Base-by-base conservation (phyloP, 2,797 vertebrate genomes). In the Acrossocheilus wenchowensis region DNA sequence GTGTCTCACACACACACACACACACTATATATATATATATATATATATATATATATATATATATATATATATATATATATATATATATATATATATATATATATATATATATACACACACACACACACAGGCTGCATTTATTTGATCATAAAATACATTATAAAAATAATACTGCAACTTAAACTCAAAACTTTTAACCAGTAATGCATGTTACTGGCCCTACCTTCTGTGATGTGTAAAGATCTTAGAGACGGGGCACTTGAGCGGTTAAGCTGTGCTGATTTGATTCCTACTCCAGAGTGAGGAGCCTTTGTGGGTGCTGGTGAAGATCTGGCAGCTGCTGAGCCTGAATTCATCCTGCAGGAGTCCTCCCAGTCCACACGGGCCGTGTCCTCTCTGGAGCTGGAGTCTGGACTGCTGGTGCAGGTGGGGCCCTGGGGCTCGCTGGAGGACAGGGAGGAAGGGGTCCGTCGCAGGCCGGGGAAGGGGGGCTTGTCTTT, bases 191-290 rank as follows among this genome's bases (percentile, higher is more conserved):
- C 57, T 14, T 64, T 64, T 64, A 14, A 26, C 1, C 60, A 62
- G 12, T 30, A 30, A 64, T 6, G 39, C 11, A 57, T 7, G 41
- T 17, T 6, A 60, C 60, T 57, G n/a, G 30, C 14, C 48, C 80
- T 91, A 96, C 95, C 93, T 81, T 96, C 95, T 78, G 96, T 94
- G 71, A 96, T 97, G 91, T 97, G 94, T 83, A 98, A 93, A 43
- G 98, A 97, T 50, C 96, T 96, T 85, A 98, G 95, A 1, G 97
- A 99, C 82, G 96, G 95, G 2, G 96, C 95, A 0, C 96, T 93
- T 11, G 97, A 95, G 34, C 96, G 94, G 10, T 95, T 95, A 52
- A 94, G 91, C 6, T 92, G 95, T 14, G 94, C 69, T 85, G 41
- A 92, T 57, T 71, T 84, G 41, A 62, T 4, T 19, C 8, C 81